Evolutionary conservation across 2,113 vertebrate genomes (phyloP).

Genomic region (Danio rerio): DNA sequence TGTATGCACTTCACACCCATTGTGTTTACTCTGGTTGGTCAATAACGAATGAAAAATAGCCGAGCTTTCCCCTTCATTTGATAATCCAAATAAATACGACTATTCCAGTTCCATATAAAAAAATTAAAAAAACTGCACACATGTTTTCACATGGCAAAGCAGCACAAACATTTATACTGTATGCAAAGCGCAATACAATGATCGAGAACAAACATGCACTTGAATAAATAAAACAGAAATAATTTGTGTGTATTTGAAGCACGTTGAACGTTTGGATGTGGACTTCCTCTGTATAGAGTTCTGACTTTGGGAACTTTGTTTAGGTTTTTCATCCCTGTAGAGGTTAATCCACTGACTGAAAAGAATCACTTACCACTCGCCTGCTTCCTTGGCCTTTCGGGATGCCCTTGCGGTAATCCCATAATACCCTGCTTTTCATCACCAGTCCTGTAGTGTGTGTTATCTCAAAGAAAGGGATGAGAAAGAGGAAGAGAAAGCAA

Average conservation of each 20-base stretch:
- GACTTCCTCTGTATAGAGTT: neutral
- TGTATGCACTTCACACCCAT: constrained; percentile 51
- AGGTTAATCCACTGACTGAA: constrained; percentile 57
- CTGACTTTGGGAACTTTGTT: constrained; percentile 23
- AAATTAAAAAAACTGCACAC: neutral
- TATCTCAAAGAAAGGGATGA: constrained; percentile 42
- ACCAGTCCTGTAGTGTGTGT: constrained; percentile 16
- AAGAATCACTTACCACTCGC: constrained; percentile 49
- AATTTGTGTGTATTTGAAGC: neutral
- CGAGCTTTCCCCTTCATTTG: constrained; percentile 56
- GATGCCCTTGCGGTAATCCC: constrained; percentile 45
- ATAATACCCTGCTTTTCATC: constrained; percentile 53
- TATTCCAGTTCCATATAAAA: constrained; percentile 29
- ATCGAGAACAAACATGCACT: neutral
- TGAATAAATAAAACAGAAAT: constrained; percentile 15
- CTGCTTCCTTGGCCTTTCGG: constrained; percentile 34
- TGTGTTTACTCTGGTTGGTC: constrained; percentile 57
- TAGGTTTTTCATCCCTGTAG: constrained; percentile 35
- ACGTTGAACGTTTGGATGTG: neutral
- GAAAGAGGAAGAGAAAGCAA: constrained; percentile 29
- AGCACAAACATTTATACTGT: constrained; percentile 31
- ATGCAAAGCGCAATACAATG: neutral
- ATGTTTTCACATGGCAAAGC: constrained; percentile 1
- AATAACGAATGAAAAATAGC: constrained; percentile 48
- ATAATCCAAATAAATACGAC: constrained; percentile 56